phyloP scores from a whole-genome alignment of 1,140 invertebrate genomes.

The Heliconius hewitsoni region DNA sequence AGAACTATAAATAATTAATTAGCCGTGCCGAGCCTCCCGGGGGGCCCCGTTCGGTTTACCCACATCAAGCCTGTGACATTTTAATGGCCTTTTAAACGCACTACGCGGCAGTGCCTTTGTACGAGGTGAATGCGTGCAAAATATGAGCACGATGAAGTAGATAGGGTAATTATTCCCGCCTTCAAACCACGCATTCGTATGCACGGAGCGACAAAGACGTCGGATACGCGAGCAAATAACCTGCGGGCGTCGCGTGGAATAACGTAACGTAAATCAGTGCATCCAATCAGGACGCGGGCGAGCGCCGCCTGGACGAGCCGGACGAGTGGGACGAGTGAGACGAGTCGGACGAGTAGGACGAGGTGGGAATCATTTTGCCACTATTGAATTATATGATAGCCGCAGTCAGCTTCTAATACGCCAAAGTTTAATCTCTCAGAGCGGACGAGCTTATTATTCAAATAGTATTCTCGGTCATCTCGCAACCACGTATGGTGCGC shows the following conservation, averaged over 20 bases:
- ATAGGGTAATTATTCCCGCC: slow-evolving; percentile 64
- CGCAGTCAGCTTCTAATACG: slow-evolving; percentile 72
- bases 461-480: slow-evolving; percentile 72
- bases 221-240: slow-evolving; percentile 55
- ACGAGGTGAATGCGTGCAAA: slow-evolving; percentile 41
- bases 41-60: slow-evolving; percentile 54
- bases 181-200: slow-evolving; percentile 53
- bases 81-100: slow-evolving; percentile 70
- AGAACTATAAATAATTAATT: slow-evolving; percentile 73
- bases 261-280: slow-evolving; percentile 57
- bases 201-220: slow-evolving; percentile 52
- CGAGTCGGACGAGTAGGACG: slow-evolving; percentile 26
- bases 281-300: slow-evolving; percentile 56
- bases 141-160: slow-evolving; percentile 49
- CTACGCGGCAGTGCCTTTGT: slow-evolving; percentile 49
- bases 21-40: slow-evolving; percentile 42
- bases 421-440: slow-evolving; percentile 74
- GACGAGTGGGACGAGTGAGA: slow-evolving; percentile 26
- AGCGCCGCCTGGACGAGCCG: slow-evolving; percentile 25
- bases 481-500: slow-evolving; percentile 58
- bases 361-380: slow-evolving; percentile 71
- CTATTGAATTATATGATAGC: slow-evolving; percentile 77
- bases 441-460: slow-evolving; percentile 76
- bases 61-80: slow-evolving; percentile 67
- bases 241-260: slow-evolving; percentile 44